A percentile compares a stretch with the other conserved stretches of the same genome.
Evolutionary conservation across 30 jellyfish, hydroid and myxozoan species (phyloP).

Genomic region (Turritopsis dohrnii): DNA sequence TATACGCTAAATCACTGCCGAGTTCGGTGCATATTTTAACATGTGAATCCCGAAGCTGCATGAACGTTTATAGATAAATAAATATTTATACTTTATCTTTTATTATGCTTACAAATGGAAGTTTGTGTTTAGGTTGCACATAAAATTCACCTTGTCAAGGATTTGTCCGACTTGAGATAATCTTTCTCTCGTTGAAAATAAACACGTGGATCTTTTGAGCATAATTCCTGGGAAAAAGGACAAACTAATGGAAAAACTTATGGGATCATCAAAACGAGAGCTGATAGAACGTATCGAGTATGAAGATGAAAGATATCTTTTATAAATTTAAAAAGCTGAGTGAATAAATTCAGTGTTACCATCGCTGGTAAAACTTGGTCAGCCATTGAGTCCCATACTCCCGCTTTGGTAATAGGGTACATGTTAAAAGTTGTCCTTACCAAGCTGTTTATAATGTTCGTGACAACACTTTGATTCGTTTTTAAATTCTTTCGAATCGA

Average conservation of each 20-base stretch:
- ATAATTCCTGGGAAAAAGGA: constrained; percentile 43
- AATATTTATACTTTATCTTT: background rate
- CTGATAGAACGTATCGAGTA: background rate
- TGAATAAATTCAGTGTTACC: too few relatives aligned
- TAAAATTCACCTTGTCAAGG: constrained; percentile 55
- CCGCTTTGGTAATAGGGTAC: too few relatives aligned
- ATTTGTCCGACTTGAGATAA: constrained; percentile 75
- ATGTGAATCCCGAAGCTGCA: constrained; percentile 90
- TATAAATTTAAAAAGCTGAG: too few relatives aligned
- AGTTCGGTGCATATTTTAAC: constrained; percentile 73
- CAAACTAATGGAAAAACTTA: too few relatives aligned
- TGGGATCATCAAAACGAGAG: background rate
- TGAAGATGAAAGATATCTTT: too few relatives aligned
- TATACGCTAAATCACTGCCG: constrained; percentile 88
- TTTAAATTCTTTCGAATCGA: constrained; percentile 11
- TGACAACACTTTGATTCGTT: constrained; percentile 46
- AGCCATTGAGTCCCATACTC: too few relatives aligned
- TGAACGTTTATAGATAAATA: background rate
- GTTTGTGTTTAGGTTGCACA: background rate
- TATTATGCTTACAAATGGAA: background rate
- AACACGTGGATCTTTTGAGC: constrained; percentile 75
- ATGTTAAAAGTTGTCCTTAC: too few relatives aligned
- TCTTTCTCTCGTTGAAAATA: constrained; percentile 84
- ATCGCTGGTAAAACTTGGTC: too few relatives aligned
- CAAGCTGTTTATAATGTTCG: constrained; percentile 65